Evolutionary conservation across 2,797 vertebrate genomes (phyloP).

Genomic region (Melanotaenia nigrans): DNA sequence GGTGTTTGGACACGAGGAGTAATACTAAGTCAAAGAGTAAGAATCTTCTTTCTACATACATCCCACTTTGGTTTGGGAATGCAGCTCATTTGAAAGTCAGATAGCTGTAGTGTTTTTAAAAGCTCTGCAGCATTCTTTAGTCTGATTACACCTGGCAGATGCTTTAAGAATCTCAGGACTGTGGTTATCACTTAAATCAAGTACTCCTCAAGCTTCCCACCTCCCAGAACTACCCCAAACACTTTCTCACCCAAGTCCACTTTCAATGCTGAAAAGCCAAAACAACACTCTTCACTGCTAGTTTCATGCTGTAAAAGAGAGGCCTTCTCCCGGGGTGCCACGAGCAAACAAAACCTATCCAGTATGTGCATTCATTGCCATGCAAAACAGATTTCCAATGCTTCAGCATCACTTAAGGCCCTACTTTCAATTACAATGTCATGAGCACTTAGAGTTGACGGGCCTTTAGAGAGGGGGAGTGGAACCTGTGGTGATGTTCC

Average conservation of each 20-base stretch:
- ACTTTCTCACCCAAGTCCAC: conserved; percentile 38
- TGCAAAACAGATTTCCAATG: conserved; percentile 77
- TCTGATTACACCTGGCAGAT: conserved; percentile 45
- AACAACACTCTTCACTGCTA: conserved; percentile 64
- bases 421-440: conserved; percentile 84
- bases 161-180: conserved; percentile 24
- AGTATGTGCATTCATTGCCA: conserved; percentile 75
- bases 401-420: conserved; percentile 74
- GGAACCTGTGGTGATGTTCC: conserved; percentile 70
- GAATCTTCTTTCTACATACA: neutral
- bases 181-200: conserved; percentile 38
- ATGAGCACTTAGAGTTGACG: conserved; percentile 70
- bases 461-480: conserved; percentile 61
- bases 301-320: conserved; percentile 70
- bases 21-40: neutral
- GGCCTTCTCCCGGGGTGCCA: conserved; percentile 67
- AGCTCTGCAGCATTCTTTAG: conserved; percentile 18
- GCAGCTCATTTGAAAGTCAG: neutral
- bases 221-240: conserved; percentile 23
- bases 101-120: conserved; percentile 12
- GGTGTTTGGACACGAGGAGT: neutral
- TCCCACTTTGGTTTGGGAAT: neutral
- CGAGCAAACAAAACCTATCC: conserved; percentile 77
- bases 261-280: conserved; percentile 56
- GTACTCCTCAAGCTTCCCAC: conserved; percentile 2